phyloP scores from a whole-genome alignment of 2,888 invertebrate species.

The Drosophila mettleri region DNA sequence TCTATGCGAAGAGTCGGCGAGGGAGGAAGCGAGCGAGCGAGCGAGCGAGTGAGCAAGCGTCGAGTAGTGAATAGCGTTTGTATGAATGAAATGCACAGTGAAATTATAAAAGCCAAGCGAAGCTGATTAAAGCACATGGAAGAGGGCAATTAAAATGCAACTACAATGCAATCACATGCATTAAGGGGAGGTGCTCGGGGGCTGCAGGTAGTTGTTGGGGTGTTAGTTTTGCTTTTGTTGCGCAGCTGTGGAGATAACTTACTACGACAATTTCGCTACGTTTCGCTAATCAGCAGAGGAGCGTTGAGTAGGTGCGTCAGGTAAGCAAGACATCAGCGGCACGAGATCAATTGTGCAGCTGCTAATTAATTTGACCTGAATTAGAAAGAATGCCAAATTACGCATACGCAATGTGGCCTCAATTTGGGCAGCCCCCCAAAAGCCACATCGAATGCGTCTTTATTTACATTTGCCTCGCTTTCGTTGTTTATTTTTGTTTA shows the following conservation, averaged over 20 bases:
- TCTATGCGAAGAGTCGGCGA: slow-evolving; percentile 13
- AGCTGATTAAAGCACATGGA: slow-evolving; percentile 61
- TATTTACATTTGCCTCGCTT: slow-evolving; percentile 10
- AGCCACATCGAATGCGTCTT: slow-evolving; percentile 5
- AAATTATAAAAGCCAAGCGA: slow-evolving; percentile 33
- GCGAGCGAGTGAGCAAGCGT: slow-evolving; percentile 20
- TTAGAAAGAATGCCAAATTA: slow-evolving; percentile 23
- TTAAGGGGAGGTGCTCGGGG: background rate
- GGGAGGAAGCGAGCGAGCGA: slow-evolving; percentile 18
- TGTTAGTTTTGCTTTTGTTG: slow-evolving; percentile 9
- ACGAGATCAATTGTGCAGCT: slow-evolving; percentile 49
- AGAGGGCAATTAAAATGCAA: slow-evolving; percentile 53
- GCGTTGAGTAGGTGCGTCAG: background rate
- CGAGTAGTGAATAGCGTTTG: slow-evolving; percentile 22
- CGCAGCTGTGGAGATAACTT: slow-evolving; percentile 36
- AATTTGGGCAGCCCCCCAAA: slow-evolving; percentile 12
- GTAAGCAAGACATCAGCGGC: slow-evolving; percentile 39
- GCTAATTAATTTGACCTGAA: slow-evolving; percentile 62
- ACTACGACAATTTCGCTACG: slow-evolving; percentile 18
- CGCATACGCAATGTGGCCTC: slow-evolving; percentile 58
- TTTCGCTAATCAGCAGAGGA: slow-evolving; percentile 21
- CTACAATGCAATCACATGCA: slow-evolving; percentile 37
- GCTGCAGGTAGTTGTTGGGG: no score
- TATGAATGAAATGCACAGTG: slow-evolving; percentile 47
- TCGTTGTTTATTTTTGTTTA: slow-evolving; percentile 10